Percentiles rank a stretch among this genome's conserved stretches.
phyloP scores from a whole-genome alignment of 2,888 invertebrate genomes.

The Druceiella hillmani region DNA sequence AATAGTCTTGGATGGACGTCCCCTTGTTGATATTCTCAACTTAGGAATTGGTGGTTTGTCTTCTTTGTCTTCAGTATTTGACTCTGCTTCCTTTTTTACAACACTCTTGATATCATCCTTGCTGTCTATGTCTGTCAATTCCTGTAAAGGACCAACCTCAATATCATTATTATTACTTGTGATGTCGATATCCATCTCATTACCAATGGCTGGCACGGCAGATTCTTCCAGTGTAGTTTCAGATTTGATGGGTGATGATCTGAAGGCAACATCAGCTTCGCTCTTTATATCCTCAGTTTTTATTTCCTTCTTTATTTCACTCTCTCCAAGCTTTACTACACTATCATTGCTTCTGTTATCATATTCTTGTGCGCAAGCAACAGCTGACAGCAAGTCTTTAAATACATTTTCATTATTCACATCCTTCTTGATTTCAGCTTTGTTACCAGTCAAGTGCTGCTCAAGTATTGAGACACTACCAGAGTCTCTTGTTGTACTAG shows the following conservation, averaged over 20 bases:
- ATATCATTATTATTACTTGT: constrained; percentile 41
- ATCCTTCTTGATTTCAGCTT: constrained; percentile 32
- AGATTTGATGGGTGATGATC: constrained; percentile 37
- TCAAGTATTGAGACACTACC: constrained; percentile 65
- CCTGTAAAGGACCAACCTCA: constrained; percentile 47
- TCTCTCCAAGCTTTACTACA: constrained; percentile 43
- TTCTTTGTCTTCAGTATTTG: constrained; percentile 24
- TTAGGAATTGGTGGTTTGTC: constrained; percentile 47
- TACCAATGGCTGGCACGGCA: constrained; percentile 47
- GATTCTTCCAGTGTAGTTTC: constrained; percentile 52
- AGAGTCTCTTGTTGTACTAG: constrained; percentile 42
- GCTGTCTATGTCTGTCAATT: constrained; percentile 39
- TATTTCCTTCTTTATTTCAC: constrained; percentile 33
- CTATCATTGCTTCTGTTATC: constrained; percentile 48
- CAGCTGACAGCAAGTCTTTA: constrained; percentile 56
- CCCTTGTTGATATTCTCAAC: constrained; percentile 43
- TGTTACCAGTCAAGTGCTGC: constrained; percentile 59
- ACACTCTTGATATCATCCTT: constrained; percentile 35
- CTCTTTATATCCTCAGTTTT: constrained; percentile 35
- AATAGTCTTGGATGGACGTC: constrained; percentile 35
- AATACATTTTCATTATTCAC: constrained; percentile 52
- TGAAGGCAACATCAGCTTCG: constrained; percentile 26
- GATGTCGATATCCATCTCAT: constrained; percentile 49
- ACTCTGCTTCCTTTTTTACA: constrained; percentile 23
- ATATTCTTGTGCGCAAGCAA: constrained; percentile 57